Evolutionary conservation across 2,113 vertebrate genomes (phyloP).

Genomic region (Sylvia atricapilla): DNA sequence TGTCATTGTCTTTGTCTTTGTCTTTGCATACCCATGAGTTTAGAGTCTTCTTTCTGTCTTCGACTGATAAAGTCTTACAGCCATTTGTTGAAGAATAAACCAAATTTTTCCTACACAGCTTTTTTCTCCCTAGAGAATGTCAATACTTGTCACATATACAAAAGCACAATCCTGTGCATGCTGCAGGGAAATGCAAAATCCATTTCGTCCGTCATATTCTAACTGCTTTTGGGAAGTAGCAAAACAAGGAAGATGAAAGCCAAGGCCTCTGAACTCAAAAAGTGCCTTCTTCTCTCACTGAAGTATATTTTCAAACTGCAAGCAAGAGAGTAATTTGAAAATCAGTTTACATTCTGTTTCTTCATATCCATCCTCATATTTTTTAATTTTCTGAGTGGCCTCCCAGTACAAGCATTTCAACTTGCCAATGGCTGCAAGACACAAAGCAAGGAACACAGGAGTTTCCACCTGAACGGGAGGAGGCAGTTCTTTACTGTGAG

Average conservation of each 20-base stretch:
- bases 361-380: background rate
- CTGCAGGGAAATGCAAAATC: conserved; percentile 26
- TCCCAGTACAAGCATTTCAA: background rate
- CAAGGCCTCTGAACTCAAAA: background rate
- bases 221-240: background rate
- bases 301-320: background rate
- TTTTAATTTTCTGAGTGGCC: background rate
- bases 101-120: background rate
- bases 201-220: background rate
- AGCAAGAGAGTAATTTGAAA: background rate
- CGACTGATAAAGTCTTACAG: background rate
- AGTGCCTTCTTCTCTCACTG: background rate
- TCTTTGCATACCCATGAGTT: background rate
- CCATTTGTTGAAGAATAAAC: background rate
- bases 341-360: background rate
- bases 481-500: background rate
- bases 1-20: background rate
- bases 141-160: conserved; percentile 18
- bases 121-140: background rate
- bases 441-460: background rate
- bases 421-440: background rate
- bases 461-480: background rate
- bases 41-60: background rate
- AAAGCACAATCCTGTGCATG: background rate
- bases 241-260: background rate